Percentiles rank a stretch among this genome's conserved stretches.
These are phyloP conservation scores for Corythoichthys haematopterus DNA, from an alignment of 2,113 vertebrate genomes.

Conservation along the genomic window DNA sequence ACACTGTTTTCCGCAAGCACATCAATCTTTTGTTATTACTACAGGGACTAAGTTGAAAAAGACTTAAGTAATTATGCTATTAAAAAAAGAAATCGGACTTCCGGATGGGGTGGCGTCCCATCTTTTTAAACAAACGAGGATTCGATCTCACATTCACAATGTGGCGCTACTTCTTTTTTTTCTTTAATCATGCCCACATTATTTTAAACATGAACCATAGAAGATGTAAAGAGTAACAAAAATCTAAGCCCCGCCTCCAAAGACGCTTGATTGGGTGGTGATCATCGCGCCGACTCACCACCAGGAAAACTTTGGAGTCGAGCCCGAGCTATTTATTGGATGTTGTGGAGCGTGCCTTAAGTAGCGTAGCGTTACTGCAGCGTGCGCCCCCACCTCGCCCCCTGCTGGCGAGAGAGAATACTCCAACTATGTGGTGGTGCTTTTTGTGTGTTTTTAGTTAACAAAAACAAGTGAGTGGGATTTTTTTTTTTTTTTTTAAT, in stretches of 20 bases:
- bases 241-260: background rate
- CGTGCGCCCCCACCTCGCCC: slow-evolving; percentile 24
- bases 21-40: background rate
- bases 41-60: background rate
- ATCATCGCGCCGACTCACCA: background rate
- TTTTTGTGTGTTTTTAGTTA: slow-evolving; percentile 2
- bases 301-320: slow-evolving; percentile 19
- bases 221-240: slow-evolving; percentile 41
- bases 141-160: background rate
- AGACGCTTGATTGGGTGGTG: background rate
- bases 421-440: background rate
- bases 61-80: background rate
- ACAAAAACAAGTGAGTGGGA: background rate
- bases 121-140: background rate
- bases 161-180: background rate
- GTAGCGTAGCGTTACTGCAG: slow-evolving; percentile 55
- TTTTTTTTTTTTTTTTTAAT: slow-evolving; percentile 1
- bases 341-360: slow-evolving; percentile 64
- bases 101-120: slow-evolving; percentile 32
- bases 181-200: background rate
- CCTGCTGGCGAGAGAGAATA: slow-evolving; percentile 9
- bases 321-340: slow-evolving; percentile 69
- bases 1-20: background rate
- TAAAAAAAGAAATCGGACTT: background rate
- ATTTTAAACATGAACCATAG: slow-evolving; percentile 46